These are phyloP conservation scores for Parnassius orleans DNA, from an alignment of 2,888 invertebrate species.

Conservation along the genomic window DNA sequence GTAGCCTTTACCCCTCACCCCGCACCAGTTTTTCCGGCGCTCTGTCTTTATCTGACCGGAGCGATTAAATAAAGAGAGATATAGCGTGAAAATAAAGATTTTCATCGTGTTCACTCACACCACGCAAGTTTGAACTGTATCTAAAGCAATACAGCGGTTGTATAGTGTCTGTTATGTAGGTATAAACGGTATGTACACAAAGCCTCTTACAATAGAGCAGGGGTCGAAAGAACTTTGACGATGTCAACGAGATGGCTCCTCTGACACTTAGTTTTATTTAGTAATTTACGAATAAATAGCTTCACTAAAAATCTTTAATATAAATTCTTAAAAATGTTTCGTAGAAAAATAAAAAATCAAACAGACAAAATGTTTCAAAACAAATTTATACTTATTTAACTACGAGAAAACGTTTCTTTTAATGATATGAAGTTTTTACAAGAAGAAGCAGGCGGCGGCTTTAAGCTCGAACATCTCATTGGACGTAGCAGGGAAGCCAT, in stretches of 20 bases:
- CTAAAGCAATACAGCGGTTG: slow-evolving; percentile 55
- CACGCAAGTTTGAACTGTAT: slow-evolving; percentile 59
- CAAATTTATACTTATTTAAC: slow-evolving; percentile 35
- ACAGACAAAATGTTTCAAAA: slow-evolving; percentile 2
- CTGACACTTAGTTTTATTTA: slow-evolving; percentile 10
- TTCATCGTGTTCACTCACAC: slow-evolving; percentile 81
- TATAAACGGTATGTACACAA: slow-evolving; percentile 51
- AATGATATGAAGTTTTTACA: slow-evolving; percentile 58
- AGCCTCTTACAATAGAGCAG: slow-evolving; percentile 65
- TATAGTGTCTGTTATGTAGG: slow-evolving; percentile 61
- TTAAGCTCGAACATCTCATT: slow-evolving; percentile 45
- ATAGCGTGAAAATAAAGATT: slow-evolving; percentile 82
- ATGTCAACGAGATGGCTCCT: slow-evolving; percentile 22
- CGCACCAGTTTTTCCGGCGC: slow-evolving; percentile 79
- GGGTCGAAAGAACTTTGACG: slow-evolving; percentile 58
- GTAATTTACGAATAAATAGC: slow-evolving; percentile 13
- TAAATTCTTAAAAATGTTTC: neutral
- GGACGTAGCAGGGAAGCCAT: slow-evolving; percentile 63
- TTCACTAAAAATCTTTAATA: neutral
- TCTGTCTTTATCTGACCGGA: slow-evolving; percentile 79
- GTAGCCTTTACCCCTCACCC: slow-evolving; percentile 80
- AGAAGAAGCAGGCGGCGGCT: slow-evolving; percentile 50
- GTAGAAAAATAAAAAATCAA: neutral
- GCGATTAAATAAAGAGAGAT: slow-evolving; percentile 82
- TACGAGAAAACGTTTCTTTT: slow-evolving; percentile 52